Conservation (phyloP, 2,113 vertebrate genomes). For the Lamprotornis superbus region DNA sequence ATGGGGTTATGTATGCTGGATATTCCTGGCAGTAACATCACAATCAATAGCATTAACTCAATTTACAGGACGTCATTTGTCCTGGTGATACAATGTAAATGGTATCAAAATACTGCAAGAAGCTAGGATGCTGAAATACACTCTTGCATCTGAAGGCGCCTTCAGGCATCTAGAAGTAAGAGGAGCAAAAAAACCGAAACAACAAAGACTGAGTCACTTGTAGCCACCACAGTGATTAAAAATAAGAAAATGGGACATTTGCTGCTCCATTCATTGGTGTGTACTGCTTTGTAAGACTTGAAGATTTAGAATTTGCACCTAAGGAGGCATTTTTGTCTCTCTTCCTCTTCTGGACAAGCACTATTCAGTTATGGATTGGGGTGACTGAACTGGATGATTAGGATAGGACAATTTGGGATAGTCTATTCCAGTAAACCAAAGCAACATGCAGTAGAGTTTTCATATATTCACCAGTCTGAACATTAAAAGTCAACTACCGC, state of each 20-base stretch:
- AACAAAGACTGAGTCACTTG: background rate
- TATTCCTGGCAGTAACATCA: conserved; percentile 50
- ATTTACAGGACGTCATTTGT: conserved; percentile 21
- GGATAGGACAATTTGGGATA: background rate
- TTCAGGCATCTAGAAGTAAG: background rate
- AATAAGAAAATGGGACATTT: background rate
- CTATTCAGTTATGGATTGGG: background rate
- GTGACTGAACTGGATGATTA: background rate
- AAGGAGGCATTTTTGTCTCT: background rate
- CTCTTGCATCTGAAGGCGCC: background rate
- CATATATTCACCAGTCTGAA: background rate
- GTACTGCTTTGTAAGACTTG: background rate
- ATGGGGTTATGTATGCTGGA: background rate
- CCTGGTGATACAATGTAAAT: background rate
- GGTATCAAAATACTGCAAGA: background rate
- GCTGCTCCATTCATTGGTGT: background rate
- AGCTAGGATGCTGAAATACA: background rate
- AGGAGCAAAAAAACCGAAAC: background rate
- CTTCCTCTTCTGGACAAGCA: background rate
- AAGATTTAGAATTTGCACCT: background rate
- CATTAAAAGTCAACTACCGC: background rate
- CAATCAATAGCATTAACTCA: conserved; percentile 51
- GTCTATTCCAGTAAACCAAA: background rate
- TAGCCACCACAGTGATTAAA: background rate
- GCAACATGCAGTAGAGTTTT: background rate